These are phyloP conservation scores for Pelosia muscerda DNA, from an alignment of 2,888 invertebrate species.

Conservation along the genomic window DNA sequence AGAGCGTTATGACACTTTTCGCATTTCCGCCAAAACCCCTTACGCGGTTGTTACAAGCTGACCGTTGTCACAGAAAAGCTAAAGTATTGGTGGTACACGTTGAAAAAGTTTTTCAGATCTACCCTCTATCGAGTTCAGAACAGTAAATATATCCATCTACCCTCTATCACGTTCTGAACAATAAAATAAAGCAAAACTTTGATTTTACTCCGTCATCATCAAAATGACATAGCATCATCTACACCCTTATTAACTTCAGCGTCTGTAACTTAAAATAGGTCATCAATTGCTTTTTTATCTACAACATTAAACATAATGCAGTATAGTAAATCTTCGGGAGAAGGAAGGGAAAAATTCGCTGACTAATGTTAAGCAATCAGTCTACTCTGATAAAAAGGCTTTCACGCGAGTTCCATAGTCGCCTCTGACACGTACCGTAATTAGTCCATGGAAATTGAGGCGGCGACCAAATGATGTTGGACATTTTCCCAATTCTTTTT, in stretches of 20 bases:
- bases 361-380: slow-evolving; percentile 74
- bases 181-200: neutral
- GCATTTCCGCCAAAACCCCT: no score
- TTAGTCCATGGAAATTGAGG: slow-evolving; percentile 46
- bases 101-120: no score
- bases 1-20: no score
- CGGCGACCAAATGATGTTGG: slow-evolving; percentile 20
- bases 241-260: neutral
- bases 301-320: slow-evolving; percentile 64
- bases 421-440: slow-evolving; percentile 49
- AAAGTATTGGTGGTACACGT: no score
- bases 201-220: neutral
- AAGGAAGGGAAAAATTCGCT: slow-evolving; percentile 64
- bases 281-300: slow-evolving; percentile 70
- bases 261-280: slow-evolving; percentile 34
- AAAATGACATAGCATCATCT: slow-evolving; percentile 4
- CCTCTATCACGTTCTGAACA: no score
- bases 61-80: no score
- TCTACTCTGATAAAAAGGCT: slow-evolving; percentile 68
- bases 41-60: no score
- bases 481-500: slow-evolving; percentile 15
- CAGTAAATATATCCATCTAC: no score
- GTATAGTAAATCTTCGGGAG: slow-evolving; percentile 59
- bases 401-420: slow-evolving; percentile 44
- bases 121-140: no score